phyloP scores from a whole-genome alignment of 2,888 invertebrate genomes.

The Tryphoninae sp. region DNA sequence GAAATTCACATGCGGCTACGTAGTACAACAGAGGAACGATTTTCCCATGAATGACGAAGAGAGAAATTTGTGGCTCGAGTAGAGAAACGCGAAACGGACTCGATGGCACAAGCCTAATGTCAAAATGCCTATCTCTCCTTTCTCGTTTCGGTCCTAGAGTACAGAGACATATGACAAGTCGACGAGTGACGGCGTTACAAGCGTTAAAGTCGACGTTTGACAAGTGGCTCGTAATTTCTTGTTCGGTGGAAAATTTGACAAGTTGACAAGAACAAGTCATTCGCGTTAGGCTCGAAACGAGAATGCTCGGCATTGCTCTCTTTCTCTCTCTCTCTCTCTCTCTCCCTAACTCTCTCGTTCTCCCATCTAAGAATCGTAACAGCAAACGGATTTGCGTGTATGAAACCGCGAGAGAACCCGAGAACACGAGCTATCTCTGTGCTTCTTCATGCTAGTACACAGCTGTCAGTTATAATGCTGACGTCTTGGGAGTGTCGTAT shows the following conservation, averaged over 20 bases:
- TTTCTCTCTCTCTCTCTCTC: neutral
- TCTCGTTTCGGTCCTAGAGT: neutral
- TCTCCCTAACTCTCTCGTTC: slow-evolving; percentile 6
- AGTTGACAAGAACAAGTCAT: slow-evolving; percentile 44
- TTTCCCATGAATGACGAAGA: neutral
- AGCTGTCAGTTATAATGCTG: slow-evolving; percentile 15
- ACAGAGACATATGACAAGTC: neutral
- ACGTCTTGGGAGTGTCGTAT: slow-evolving; percentile 11
- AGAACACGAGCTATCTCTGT: neutral
- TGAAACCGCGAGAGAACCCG: slow-evolving; percentile 1
- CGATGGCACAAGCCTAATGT: slow-evolving; percentile 4
- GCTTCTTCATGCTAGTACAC: neutral
- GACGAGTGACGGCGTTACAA: slow-evolving; percentile 41
- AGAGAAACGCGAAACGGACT: neutral
- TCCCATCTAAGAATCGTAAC: slow-evolving; percentile 14
- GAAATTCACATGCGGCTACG: slow-evolving; percentile 33
- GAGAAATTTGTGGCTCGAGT: neutral
- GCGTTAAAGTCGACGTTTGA: slow-evolving; percentile 18
- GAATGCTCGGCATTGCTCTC: neutral
- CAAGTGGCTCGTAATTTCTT: slow-evolving; percentile 27
- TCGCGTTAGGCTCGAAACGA: neutral
- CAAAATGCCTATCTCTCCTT: slow-evolving; percentile 11
- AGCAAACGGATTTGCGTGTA: slow-evolving; percentile 28
- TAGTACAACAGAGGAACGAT: neutral
- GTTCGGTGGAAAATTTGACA: slow-evolving; percentile 32